Conservation (phyloP, 2,797 vertebrate species). For the Champsocephalus gunnari region DNA sequence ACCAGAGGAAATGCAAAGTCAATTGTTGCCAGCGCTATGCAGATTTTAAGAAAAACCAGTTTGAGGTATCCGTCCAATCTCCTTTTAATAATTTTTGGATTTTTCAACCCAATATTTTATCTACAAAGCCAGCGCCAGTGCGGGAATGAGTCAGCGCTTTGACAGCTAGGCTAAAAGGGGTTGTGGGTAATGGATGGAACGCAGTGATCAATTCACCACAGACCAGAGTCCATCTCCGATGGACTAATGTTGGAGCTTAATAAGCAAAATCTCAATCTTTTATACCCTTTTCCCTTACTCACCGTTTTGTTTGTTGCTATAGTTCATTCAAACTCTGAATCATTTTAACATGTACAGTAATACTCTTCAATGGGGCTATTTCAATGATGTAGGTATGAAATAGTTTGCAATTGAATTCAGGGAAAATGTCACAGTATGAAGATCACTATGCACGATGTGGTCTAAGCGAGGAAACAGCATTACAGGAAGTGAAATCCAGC, state of each 20-base stretch:
- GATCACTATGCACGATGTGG: not conserved
- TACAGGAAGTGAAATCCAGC: not conserved
- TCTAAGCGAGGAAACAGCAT: not conserved
- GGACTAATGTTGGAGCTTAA: conserved; percentile 25
- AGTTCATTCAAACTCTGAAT: too few species aligned
- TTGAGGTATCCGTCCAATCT: conserved; percentile 4
- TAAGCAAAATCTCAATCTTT: not conserved
- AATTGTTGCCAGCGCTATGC: not conserved
- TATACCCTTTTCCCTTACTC: not conserved
- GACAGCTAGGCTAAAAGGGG: conserved; percentile 3
- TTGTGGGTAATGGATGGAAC: conserved; percentile 24
- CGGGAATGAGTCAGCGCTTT: conserved; percentile 19
- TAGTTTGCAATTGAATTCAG: too few species aligned
- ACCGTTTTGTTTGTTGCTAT: not conserved
- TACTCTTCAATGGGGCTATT: too few species aligned
- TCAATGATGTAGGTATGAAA: too few species aligned
- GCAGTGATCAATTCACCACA: conserved; percentile 27
- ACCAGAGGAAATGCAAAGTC: not conserved
- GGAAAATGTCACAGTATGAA: too few species aligned
- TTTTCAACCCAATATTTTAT: conserved; percentile 19
- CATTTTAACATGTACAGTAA: not conserved
- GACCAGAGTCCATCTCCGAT: conserved; percentile 14
- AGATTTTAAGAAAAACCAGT: conserved; percentile 9
- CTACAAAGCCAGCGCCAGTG: not conserved
- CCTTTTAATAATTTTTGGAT: conserved; percentile 12